Conservation (phyloP, 2,797 vertebrate species). For the Chanos chanos region DNA sequence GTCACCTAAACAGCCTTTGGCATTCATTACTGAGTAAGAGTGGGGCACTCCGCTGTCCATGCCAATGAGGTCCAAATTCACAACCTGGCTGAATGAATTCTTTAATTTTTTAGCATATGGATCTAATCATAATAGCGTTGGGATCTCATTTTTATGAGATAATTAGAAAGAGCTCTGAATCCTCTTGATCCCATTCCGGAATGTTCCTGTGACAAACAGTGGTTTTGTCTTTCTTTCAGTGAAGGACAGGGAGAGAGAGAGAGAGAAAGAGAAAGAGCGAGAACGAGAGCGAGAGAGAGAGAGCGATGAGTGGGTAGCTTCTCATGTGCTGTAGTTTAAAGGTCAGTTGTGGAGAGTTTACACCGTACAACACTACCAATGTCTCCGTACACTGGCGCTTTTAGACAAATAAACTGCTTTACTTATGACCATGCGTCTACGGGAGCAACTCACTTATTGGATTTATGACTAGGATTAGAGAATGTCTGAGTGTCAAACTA, state of each 20-base stretch:
- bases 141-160: slow-evolving; percentile 42
- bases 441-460: slow-evolving; percentile 13
- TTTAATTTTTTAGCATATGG: slow-evolving; percentile 41
- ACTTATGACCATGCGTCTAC: neutral
- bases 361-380: too few species aligned
- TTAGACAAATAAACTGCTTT: too few species aligned
- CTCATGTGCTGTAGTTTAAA: too few species aligned
- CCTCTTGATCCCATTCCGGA: slow-evolving; percentile 35
- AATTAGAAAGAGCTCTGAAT: slow-evolving; percentile 26
- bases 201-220: slow-evolving; percentile 6
- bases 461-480: slow-evolving; percentile 7
- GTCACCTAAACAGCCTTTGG: slow-evolving; percentile 2
- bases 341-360: too few species aligned
- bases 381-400: too few species aligned
- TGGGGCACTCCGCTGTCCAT: slow-evolving; percentile 16
- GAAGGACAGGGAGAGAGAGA: neutral
- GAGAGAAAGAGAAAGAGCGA: too few species aligned
- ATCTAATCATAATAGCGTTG: slow-evolving; percentile 20
- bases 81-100: too few species aligned
- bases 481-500: slow-evolving; percentile 12
- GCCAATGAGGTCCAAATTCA: slow-evolving; percentile 19
- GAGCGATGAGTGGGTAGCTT: too few species aligned
- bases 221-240: neutral
- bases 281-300: too few species aligned
- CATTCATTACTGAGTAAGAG: slow-evolving; percentile 29